phyloP scores from a whole-genome alignment of 2,797 vertebrate genomes.

The Neosilurus hyrtlii region DNA sequence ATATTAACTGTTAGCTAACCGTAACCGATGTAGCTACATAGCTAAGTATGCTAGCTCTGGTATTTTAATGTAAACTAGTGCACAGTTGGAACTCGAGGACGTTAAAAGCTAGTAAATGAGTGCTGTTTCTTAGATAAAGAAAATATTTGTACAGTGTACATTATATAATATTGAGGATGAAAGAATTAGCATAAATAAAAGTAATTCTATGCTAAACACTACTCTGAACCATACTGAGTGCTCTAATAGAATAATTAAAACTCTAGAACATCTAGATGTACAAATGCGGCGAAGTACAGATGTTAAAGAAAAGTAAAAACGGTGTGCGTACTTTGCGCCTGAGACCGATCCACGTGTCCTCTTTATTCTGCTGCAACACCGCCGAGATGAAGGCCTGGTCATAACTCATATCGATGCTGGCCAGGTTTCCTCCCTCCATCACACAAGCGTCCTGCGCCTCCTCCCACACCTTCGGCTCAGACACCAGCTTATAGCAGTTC shows the following conservation, averaged over 20 bases:
- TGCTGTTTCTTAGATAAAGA: background rate
- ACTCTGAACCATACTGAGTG: background rate
- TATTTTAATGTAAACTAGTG: background rate
- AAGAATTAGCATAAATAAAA: background rate
- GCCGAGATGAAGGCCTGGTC: conserved; percentile 77
- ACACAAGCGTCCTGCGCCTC: conserved; percentile 64
- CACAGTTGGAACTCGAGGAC: background rate
- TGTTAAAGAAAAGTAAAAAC: background rate
- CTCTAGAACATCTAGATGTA: background rate
- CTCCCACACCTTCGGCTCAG: conserved; percentile 66
- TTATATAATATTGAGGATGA: background rate
- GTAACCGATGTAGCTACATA: background rate
- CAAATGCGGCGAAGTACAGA: background rate
- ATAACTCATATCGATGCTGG: conserved; percentile 78
- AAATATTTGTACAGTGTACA: background rate
- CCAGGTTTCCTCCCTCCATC: conserved; percentile 67
- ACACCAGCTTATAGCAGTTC: conserved; percentile 77
- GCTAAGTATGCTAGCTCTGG: background rate
- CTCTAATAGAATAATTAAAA: background rate
- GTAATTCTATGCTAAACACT: background rate
- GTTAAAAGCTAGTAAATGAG: background rate
- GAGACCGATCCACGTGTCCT: conserved; percentile 77
- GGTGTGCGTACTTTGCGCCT: conserved; percentile 61
- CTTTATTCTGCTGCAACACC: conserved; percentile 65
- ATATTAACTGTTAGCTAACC: background rate